Evolutionary conservation across 2,113 vertebrate genomes (phyloP), one percentile per base, ranked within the genome.

Genomic region (Hydropotes inermis): DNA sequence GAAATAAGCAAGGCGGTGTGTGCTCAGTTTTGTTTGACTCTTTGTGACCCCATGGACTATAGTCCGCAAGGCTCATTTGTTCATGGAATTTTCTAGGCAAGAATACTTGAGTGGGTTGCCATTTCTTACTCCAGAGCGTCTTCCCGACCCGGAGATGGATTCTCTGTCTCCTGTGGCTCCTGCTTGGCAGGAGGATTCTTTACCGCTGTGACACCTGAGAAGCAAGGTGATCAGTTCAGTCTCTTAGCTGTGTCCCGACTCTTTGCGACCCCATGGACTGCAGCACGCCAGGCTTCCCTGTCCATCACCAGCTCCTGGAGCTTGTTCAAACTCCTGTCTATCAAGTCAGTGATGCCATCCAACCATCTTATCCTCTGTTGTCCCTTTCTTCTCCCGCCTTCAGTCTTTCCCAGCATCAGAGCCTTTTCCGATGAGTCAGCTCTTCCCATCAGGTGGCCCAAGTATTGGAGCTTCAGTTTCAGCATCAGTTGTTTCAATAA

Each of bases 101-200:
- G 36, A 74, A 39, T 39, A 74, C 36, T 74, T 23, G 67, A 39
- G 36, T 74, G 39, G 23, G 70, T 76, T 76, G 39, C 70, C 70
- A 76, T 43, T 76, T 76, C 70, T 76, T 76, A 43, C 70, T 43
- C 70, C 36, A 76, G 36, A 43, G 23, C 6, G 7, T 76, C 36
- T 76, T 76, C 70, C 3, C 0, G 0, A 43, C 70, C 6, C 23
- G 14, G 39, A 76, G 39, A 76, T 43, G 0, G 6, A 43, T 3
- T 39, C 36, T 43, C 23, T 27, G 70, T 76, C 39, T 76, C 23
- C 39, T 43, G 23, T 0, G 6, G 70, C 23, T 76, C 70, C 70
- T 76, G 23, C 27, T 43, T 43, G 36, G 12, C 36, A 43, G 23
- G 39, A 43, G 70, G 39, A 76, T 76, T 76, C 70, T 76, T 76